A percentile compares a stretch with the other conserved stretches of the same genome.
phyloP scores from a whole-genome alignment of 2,797 vertebrate genomes.

The Dendrocincla tyrannina region DNA sequence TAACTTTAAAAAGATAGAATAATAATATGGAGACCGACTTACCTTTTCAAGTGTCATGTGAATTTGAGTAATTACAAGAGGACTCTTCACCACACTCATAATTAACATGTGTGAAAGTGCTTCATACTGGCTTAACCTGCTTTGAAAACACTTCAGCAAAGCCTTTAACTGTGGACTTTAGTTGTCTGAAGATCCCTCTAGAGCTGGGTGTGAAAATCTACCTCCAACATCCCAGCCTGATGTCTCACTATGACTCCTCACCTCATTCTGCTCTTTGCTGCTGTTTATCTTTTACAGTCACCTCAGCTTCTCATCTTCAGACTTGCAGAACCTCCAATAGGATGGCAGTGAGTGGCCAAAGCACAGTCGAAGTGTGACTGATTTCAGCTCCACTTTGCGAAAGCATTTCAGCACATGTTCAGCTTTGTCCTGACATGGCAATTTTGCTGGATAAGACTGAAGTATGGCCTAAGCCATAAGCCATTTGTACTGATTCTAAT shows the following conservation, averaged over 20 bases:
- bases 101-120: fast-evolving
- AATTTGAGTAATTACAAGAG: neutral
- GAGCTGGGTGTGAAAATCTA: neutral
- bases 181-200: neutral
- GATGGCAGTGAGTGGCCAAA: neutral
- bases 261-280: neutral
- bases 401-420: neutral
- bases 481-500: neutral
- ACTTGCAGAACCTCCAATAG: neutral
- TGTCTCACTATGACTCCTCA: neutral
- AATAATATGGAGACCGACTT: neutral
- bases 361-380: neutral
- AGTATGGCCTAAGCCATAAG: neutral
- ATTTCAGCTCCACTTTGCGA: neutral
- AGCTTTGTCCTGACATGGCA: neutral
- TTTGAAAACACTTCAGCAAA: neutral
- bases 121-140: neutral
- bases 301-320: neutral
- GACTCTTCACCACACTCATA: neutral
- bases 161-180: neutral
- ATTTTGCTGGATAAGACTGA: neutral
- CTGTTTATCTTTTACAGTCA: neutral
- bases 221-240: neutral
- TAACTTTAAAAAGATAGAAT: neutral
- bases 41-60: neutral